Evolutionary conservation across 2,113 vertebrate genomes (phyloP), one percentile per base, ranked within the genome.

Genomic region (Epinephelus fuscoguttatus): DNA sequence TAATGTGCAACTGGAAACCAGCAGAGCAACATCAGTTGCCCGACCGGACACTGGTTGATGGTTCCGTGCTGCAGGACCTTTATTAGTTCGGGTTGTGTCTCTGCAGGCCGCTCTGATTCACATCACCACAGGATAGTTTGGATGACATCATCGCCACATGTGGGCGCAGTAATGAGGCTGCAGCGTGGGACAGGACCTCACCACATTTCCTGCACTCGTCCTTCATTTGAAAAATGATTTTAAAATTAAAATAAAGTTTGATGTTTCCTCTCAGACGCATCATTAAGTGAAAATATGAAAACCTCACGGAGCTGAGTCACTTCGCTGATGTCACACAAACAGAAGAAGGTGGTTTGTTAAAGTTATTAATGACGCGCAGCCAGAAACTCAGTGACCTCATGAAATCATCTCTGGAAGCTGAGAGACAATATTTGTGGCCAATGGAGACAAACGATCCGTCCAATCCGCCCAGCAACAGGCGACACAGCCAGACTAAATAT

Each of bases 311-410:
- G 42, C 42, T 45, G 42, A 45, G 8, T 45, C 42, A 45, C 42
- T 8, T 45, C 42, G 42, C 42, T 45, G 42, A 45, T 45, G 9
- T 45, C 42, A 45, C 42, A 45, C 42, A 45, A 45, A 45, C 42
- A 45, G 42, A 45, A 1, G 42, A 45, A 21, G 11, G 2, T 57
- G 21, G 4, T 12, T 19, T 50, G 66, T 40, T 47, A 11, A 64
- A 52, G 45, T 75, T 15, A 70, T 75, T 80, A 75, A 71, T 60
- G 42, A 72, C 12, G 62, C 19, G 17, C 73, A 72, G 78, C 57
- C 21, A 14, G 1, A 15, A 67, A 70, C 64, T 70, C 67, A 23
- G 12, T 5, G 53, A 71, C 78, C 66, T 33, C 30, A 11, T 68
- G 47, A 42, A 2, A 19, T 67, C 60, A 49, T 68, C 63, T 1